Conservation (phyloP, 2,113 vertebrate genomes). For the Rynchops niger region DNA sequence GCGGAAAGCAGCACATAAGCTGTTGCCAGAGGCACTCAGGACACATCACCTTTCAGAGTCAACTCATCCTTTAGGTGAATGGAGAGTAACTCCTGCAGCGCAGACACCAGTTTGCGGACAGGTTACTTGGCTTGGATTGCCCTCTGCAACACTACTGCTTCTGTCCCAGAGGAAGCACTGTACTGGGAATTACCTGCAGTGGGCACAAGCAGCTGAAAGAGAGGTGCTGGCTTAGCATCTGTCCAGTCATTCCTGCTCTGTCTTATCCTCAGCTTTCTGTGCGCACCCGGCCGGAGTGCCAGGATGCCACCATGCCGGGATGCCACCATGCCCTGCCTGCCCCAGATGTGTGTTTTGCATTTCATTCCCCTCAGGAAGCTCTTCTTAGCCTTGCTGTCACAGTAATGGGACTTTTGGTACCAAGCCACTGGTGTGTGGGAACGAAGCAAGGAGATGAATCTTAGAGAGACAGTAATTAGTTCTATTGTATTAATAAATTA, state of each 20-base stretch:
- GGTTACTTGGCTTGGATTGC: not conserved
- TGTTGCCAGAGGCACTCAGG: not conserved
- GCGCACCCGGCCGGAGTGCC: not conserved
- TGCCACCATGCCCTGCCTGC: not conserved
- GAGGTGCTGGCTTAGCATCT: not conserved
- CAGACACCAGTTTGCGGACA: not conserved
- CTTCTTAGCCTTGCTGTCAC: not conserved
- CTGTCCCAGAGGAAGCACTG: not conserved
- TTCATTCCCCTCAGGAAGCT: not conserved
- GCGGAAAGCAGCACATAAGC: not conserved
- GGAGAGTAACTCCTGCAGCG: not conserved
- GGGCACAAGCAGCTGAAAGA: not conserved
- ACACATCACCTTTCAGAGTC: not conserved
- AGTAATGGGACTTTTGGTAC: not conserved
- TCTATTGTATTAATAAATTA: constrained; percentile 71
- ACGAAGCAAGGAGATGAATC: constrained; percentile 51
- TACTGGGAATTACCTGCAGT: not conserved
- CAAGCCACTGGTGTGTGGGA: not conserved
- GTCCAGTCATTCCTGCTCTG: not conserved
- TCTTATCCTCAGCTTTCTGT: not conserved
- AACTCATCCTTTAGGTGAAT: not conserved
- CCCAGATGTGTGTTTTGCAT: not conserved
- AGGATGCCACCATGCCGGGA: not conserved
- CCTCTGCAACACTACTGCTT: not conserved
- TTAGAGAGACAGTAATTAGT: constrained; percentile 68